These are phyloP conservation scores for Pollenia griseotomentosa DNA, from an alignment of 2,888 invertebrate genomes.

Conservation along the genomic window DNA sequence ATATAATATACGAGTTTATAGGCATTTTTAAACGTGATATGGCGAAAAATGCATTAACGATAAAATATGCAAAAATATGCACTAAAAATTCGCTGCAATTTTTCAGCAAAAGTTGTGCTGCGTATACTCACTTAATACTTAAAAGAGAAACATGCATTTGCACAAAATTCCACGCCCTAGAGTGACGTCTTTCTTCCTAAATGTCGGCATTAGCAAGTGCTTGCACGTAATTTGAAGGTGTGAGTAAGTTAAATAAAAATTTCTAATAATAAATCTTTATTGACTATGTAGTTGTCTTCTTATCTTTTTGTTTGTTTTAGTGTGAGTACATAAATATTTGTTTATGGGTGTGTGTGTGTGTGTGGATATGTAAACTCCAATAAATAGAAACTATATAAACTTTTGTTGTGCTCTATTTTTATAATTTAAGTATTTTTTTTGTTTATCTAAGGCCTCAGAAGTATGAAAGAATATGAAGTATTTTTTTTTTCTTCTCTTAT, in stretches of 20 bases:
- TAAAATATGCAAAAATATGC: too few species aligned
- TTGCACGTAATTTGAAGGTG: not conserved
- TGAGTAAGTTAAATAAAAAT: not conserved
- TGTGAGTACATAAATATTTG: conserved; percentile 16
- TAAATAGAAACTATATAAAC: conserved; percentile 15
- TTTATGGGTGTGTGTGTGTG: not conserved
- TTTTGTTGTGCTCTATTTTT: not conserved
- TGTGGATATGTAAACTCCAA: not conserved
- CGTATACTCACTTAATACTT: too few species aligned
- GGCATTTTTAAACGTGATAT: too few species aligned
- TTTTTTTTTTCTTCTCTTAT: not conserved
- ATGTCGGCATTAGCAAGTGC: too few species aligned
- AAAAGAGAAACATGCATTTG: too few species aligned
- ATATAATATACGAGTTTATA: too few species aligned
- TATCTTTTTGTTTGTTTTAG: conserved; percentile 6
- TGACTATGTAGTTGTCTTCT: not conserved
- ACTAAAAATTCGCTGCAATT: too few species aligned
- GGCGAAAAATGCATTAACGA: too few species aligned
- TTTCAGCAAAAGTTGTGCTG: too few species aligned
- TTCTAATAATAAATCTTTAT: not conserved
- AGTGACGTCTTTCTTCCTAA: too few species aligned
- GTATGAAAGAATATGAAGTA: conserved; percentile 5
- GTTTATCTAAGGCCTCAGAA: conserved; percentile 47
- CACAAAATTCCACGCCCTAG: too few species aligned
- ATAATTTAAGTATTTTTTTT: conserved; percentile 6